A percentile compares a stretch with the other conserved stretches of the same genome.
phyloP scores from a whole-genome alignment of 2,113 vertebrate species.

The Rousettus leschenaultii region DNA sequence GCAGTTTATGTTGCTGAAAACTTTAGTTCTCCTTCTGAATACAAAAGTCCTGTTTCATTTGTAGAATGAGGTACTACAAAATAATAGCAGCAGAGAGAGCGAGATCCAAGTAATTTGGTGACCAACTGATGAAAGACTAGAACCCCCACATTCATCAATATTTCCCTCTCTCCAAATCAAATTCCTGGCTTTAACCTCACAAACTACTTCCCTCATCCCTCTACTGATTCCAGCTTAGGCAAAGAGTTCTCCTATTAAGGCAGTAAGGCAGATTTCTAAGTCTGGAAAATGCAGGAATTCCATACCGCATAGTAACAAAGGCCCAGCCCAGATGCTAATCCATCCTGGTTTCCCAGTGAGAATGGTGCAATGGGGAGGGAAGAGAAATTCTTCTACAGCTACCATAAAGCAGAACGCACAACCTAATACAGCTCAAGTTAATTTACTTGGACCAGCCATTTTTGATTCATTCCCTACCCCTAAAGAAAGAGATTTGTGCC shows the following conservation, averaged over 20 bases:
- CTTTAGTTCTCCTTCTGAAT: background rate
- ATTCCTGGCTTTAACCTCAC: constrained; percentile 6
- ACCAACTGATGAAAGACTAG: background rate
- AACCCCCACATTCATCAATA: background rate
- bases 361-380: background rate
- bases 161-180: constrained; percentile 25
- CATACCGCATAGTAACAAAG: constrained; percentile 61
- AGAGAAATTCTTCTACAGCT: background rate
- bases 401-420: background rate
- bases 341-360: constrained; percentile 24
- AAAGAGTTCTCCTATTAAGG: constrained; percentile 8
- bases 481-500: constrained; percentile 55
- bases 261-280: constrained; percentile 12
- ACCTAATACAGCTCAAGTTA: background rate
- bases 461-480: constrained; percentile 17
- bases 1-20: constrained; percentile 30
- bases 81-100: background rate
- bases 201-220: background rate
- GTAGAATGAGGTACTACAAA: background rate
- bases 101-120: background rate
- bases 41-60: constrained; percentile 4
- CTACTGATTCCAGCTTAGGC: background rate
- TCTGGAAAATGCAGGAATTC: constrained; percentile 62
- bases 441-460: constrained; percentile 30
- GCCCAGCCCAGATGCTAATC: background rate